phyloP scores from a whole-genome alignment of 1,140 invertebrate genomes.

The Cydia splendana region DNA sequence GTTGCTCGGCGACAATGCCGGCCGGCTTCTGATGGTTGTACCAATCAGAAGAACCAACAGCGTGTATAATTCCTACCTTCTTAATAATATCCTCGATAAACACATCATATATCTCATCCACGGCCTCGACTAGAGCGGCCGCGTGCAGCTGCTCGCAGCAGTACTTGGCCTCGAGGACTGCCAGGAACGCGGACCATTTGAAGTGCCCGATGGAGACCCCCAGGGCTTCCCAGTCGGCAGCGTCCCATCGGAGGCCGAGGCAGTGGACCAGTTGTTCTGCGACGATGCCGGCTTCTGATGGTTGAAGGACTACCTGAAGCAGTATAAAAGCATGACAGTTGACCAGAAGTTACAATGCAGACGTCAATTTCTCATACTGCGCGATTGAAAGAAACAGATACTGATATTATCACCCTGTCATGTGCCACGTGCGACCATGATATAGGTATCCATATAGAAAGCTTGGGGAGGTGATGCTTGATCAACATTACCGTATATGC shows the following conservation, averaged over 20 bases:
- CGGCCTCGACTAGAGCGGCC: constrained; percentile 84
- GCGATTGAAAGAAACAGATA: too few species aligned
- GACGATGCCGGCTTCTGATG: constrained; percentile 83
- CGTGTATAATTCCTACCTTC: too few species aligned
- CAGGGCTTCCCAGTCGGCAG: constrained; percentile 83
- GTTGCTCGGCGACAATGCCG: too few species aligned
- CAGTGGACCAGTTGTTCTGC: constrained; percentile 84
- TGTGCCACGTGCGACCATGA: too few species aligned
- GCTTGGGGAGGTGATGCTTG: too few species aligned
- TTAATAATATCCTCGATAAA: constrained; percentile 91
- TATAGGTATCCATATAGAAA: too few species aligned
- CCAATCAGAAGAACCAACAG: too few species aligned
- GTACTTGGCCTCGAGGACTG: constrained; percentile 87
- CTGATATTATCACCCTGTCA: too few species aligned
- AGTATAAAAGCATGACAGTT: constrained; percentile 24
- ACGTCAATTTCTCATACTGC: too few species aligned
- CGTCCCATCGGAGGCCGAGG: constrained; percentile 84
- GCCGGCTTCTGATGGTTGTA: too few species aligned
- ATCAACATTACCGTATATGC: too few species aligned
- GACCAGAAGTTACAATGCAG: too few species aligned
- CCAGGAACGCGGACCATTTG: constrained; percentile 84
- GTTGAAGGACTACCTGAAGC: constrained; percentile 83
- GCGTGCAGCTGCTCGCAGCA: constrained; percentile 81
- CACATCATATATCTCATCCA: constrained; percentile 88
- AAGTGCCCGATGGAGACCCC: constrained; percentile 82